Percentiles rank a stretch among this genome's conserved stretches.
Evolutionary conservation across 2,113 vertebrate genomes (phyloP).

Genomic region (Cygnus buccinator): DNA sequence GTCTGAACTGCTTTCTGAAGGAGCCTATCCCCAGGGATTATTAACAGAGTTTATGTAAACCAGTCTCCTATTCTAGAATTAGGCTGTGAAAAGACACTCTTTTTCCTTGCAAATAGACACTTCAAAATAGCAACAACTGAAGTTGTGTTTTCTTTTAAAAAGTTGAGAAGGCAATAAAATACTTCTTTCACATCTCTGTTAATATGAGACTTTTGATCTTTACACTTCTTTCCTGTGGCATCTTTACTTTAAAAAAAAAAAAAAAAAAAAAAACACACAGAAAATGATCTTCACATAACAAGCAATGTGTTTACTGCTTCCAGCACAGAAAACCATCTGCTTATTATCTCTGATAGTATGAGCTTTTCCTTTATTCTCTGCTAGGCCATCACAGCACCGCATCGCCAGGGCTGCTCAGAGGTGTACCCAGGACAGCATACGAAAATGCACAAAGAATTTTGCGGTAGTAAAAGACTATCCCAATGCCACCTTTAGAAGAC

Average conservation of each 20-base stretch:
- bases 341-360: slow-evolving; percentile 30
- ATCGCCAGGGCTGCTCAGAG: not conserved
- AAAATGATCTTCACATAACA: slow-evolving; percentile 4
- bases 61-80: not conserved
- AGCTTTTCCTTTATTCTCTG: slow-evolving; percentile 19
- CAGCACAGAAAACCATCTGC: slow-evolving; percentile 22
- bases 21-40: not conserved
- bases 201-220: slow-evolving; percentile 50
- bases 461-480: not conserved
- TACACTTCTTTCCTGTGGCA: not conserved
- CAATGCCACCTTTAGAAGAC: not conserved
- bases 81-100: not conserved
- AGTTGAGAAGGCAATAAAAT: slow-evolving; percentile 43
- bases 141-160: not conserved
- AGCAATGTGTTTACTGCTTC: slow-evolving; percentile 51
- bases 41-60: not conserved
- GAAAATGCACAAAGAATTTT: not conserved
- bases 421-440: not conserved
- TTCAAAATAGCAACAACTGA: not conserved
- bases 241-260: not conserved
- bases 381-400: not conserved
- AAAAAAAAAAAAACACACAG: not conserved
- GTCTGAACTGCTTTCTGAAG: not conserved
- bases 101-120: not conserved
- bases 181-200: slow-evolving; percentile 22